Conservation (phyloP, 2,888 invertebrate species). For the Pteria penguin region DNA sequence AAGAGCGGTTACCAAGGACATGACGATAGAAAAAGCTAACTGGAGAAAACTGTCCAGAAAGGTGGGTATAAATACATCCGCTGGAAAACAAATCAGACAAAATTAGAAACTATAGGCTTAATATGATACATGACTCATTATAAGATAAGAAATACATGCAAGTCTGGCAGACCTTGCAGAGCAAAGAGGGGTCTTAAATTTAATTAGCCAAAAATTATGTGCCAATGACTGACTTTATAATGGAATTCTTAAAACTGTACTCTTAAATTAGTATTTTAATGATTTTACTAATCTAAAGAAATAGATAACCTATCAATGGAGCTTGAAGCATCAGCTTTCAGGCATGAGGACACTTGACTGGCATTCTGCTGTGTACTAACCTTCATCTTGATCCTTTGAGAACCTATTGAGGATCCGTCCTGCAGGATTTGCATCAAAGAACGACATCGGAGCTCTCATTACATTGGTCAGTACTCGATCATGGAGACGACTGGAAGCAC, state of each 20-base stretch:
- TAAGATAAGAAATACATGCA: background rate
- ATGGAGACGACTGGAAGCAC: constrained; percentile 82
- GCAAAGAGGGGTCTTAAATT: background rate
- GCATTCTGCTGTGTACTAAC: too few species aligned
- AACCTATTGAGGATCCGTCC: constrained; percentile 75
- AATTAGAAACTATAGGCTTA: background rate
- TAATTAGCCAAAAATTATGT: too few species aligned
- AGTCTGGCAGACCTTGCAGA: background rate
- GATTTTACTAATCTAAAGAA: too few species aligned
- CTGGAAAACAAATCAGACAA: constrained; percentile 37
- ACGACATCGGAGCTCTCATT: constrained; percentile 64
- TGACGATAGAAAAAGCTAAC: constrained; percentile 33
- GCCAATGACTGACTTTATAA: too few species aligned
- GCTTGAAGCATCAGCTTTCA: too few species aligned
- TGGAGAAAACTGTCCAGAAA: constrained; percentile 48
- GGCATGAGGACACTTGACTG: too few species aligned
- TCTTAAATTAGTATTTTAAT: too few species aligned
- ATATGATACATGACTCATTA: background rate
- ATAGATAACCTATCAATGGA: too few species aligned
- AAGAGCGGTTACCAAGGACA: constrained; percentile 48
- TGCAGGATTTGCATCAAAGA: constrained; percentile 72
- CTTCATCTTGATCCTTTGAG: constrained; percentile 75
- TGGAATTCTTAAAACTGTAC: too few species aligned
- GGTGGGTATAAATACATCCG: constrained; percentile 61
- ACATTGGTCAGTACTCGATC: constrained; percentile 51